phyloP scores from a whole-genome alignment of 1,140 invertebrate genomes.

The Drosophila grimshawi region DNA sequence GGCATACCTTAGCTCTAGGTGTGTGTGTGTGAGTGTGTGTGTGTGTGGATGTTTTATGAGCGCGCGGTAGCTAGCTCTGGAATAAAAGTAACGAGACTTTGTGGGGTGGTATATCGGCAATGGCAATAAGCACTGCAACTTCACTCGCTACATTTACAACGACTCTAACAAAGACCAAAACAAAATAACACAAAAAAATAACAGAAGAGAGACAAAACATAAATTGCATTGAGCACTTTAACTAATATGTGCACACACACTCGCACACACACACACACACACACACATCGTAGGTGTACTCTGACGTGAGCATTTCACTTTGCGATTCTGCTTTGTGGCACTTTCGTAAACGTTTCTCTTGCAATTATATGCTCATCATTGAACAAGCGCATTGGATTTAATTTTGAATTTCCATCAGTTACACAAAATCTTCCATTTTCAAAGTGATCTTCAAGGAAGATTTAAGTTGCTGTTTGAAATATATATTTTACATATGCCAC shows the following conservation, averaged over 20 bases:
- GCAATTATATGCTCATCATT: not conserved
- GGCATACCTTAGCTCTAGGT: constrained; percentile 21
- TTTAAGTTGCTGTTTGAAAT: too few species aligned
- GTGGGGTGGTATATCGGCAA: too few species aligned
- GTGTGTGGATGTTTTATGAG: constrained; percentile 48
- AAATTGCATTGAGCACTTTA: constrained; percentile 8
- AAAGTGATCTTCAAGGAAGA: too few species aligned
- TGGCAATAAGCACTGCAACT: too few species aligned
- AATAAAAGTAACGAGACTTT: too few species aligned
- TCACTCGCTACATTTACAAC: too few species aligned
- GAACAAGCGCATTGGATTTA: not conserved
- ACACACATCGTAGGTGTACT: not conserved
- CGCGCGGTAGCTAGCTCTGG: too few species aligned
- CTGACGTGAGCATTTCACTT: not conserved
- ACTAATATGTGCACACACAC: constrained; percentile 2
- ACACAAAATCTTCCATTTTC: too few species aligned
- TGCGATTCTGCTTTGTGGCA: not conserved
- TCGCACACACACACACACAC: not conserved
- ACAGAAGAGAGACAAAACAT: not conserved
- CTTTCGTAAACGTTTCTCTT: constrained; percentile 17
- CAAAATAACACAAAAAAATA: not conserved
- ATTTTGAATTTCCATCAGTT: too few species aligned
- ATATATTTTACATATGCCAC: too few species aligned
- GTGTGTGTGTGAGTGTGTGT: constrained; percentile 36
- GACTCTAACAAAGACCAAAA: constrained; percentile 6